Conservation (phyloP, 2,113 vertebrate genomes). For the Numenius arquata region DNA sequence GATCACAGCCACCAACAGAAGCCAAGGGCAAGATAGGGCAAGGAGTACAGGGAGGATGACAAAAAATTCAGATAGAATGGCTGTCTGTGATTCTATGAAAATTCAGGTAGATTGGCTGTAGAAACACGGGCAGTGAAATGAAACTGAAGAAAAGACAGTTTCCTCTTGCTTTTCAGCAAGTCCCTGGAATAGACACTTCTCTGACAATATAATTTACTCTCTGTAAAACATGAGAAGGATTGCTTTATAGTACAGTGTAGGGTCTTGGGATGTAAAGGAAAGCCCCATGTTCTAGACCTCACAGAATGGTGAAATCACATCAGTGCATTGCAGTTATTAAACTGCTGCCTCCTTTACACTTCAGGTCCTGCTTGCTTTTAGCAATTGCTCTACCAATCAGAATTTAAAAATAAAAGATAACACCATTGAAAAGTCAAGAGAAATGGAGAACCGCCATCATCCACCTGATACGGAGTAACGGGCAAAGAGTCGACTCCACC, state of each 20-base stretch:
- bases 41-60: not conserved
- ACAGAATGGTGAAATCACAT: not conserved
- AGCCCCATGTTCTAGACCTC: not conserved
- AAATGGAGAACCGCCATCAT: not conserved
- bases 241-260: not conserved
- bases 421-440: not conserved
- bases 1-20: not conserved
- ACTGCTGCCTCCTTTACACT: not conserved
- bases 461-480: not conserved
- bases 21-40: not conserved
- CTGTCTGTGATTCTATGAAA: not conserved
- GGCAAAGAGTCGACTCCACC: not conserved
- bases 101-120: not conserved
- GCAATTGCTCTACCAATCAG: not conserved
- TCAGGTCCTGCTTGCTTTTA: not conserved
- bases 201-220: not conserved
- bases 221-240: not conserved
- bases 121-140: not conserved
- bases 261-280: not conserved
- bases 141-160: not conserved
- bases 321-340: not conserved
- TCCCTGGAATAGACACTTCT: not conserved
- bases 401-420: not conserved
- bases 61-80: not conserved
- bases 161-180: not conserved